Evolutionary conservation across 2,888 invertebrate species (phyloP), one percentile per base, ranked within the genome.

Genomic region (Caenorhabditis doughertyi): DNA sequence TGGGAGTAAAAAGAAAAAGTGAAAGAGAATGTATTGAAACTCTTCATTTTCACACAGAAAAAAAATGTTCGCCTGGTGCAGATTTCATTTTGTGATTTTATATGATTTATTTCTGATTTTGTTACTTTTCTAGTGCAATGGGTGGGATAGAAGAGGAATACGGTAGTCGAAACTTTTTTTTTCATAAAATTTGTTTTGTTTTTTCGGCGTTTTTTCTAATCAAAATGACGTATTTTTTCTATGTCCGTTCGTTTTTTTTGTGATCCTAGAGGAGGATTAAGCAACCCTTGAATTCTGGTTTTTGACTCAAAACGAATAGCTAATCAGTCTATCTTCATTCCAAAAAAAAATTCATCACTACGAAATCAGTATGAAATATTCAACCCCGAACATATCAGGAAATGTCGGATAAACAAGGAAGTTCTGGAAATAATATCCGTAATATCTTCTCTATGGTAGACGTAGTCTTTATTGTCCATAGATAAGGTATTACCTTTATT

Each of bases 31-130:
- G 21, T 11, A 58, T 47, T 70, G 58, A 58, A 70, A 58, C 49
- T 64, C 64, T 64, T 64, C 64, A 64, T 64, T 64, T 60, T 27
- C 29, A 23, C 44, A 56, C 18, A 58, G n/a, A 47, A 25, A n/a
- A n/a, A n/a, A 56, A 47, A 58, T 29, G 9, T 35, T 49, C 23
- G 21, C 32, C 39, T 5, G 11, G 32, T 65, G 35, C 51, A 7
- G 32, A 67, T 53, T 39, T 55, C 35, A 39, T 44, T 58, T 58
- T 44, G n/a, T 60, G 25, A 60, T 53, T 39, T 53, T 23, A 23
- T 18, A 7, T 32, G 4, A 32, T 39, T 39, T 39, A 39, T 39
- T 39, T 39, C 39, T 32, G 32, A 39, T 42, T 44, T 67, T 67
- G 55, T 55, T 67, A 55, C 39, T 53, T 35, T 35, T 35, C 44